Base-by-base conservation (phyloP, 2,113 vertebrate species). In the Pygoscelis antarcticus region DNA sequence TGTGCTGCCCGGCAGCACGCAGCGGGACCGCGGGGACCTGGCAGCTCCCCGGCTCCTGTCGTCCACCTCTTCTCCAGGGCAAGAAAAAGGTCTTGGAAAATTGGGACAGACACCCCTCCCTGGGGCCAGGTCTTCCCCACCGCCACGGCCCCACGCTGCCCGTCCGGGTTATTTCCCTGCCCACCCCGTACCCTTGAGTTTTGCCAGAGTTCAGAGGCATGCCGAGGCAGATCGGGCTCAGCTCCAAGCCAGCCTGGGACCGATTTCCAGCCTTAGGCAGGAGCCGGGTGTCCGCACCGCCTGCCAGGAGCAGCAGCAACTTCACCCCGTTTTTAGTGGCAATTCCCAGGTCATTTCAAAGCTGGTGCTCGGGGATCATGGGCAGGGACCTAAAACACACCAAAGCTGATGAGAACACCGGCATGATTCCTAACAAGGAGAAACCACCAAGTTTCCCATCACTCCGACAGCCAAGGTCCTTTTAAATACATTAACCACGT, bases 61-160 rank as follows among this genome's bases (percentile, higher is more conserved):
- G 0, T 5, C 51, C 6, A 4, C 6, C 13, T 25, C 42, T 49
- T 36, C 46, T 46, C 68, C 36, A 47, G 66, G 71, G 36, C 10
- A 26, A 87, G 57, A 20, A 65, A 68, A 84, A 88, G 34, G 36
- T 30, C 66, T 66, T 77, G 74, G 74, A 44, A 84, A 91, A 66
- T 0, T 22, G 51, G 36, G 55, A 66, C 1, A 2, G 42, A 40
- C 11, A 8, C 9, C 7, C 17, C 36, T 77, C 29, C 66, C 38
- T 51, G 55, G 21, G 30, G 38, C 36, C 64, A 64, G 68, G 40
- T 25, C 54, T 78, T 36, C 9, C 79, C 66, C 34, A 20, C 3
- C 0, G 3, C 7, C 22, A 6, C 2, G 4, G 36, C 36, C 54
- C 27, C 68, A 21, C 0, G 0, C 25, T 77, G 76, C 29, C 49